Evolutionary conservation across 2,113 vertebrate genomes (phyloP), one percentile per base, ranked within the genome.

Genomic region (Oenanthe melanoleuca): DNA sequence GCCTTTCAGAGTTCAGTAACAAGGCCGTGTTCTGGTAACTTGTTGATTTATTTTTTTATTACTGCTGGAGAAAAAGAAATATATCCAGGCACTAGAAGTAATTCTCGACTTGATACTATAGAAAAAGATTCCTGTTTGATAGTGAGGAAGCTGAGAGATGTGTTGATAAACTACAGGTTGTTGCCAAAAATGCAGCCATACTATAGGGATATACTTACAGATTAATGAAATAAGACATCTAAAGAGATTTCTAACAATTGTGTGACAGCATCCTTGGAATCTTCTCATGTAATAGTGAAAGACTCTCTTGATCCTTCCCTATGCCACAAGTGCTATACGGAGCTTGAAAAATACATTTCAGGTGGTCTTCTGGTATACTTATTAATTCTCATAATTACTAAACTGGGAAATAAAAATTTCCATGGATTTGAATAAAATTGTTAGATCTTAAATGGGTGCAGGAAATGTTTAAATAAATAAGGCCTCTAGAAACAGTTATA

Each of bases 301-400:
- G 24, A n/a, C 4, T 64, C 8, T 73, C 21, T 64, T 56, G 25
- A n/a, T 49, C 9, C 11, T 81, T 12, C 2, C 79, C 10, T 34
- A 6, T 11, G 8, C 40, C 38, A 25, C 0, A 1, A 74, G 8
- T 24, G 15, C 5, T 57, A 29, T 17, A 53, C 1, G 65, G 9
- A 78, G 16, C 7, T 38, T 64, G 14, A 86, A 87, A 74, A 74
- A 49, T 66, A 3, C 6, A 24, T 74, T 74, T 11, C 28, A 63
- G 23, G 24, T 21, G 17, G 13, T 83, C 4, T 67, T 34, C 21
- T 53, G 29, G 45, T 69, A 21, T 38, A 61, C 3, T 21, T 56
- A 13, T 29, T 77, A 28, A 56, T 38, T 83, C 20, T 80, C 2
- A 37, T 11, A 34, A 9, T 24, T 71, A 53, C 15, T 72, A 0